A percentile compares a stretch with the other conserved stretches of the same genome.
Conservation (phyloP, 2,888 invertebrate species). For the Acrobasis suavella region DNA sequence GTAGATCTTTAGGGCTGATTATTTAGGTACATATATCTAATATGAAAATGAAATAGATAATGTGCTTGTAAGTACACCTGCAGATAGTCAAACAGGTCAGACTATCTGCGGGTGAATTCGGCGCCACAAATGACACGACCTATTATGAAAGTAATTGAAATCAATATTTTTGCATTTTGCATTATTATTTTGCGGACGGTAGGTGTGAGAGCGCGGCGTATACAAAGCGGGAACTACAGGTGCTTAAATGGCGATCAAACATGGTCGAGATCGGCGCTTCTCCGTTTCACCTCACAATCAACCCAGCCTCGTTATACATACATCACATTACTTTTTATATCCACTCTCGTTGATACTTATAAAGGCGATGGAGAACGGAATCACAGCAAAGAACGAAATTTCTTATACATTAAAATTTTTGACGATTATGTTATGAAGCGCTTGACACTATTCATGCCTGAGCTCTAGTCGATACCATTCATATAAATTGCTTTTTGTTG, state of each 20-base stretch:
- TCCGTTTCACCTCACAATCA: slow-evolving; percentile 37
- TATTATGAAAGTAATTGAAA: not conserved
- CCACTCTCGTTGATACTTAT: not conserved
- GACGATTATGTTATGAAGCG: too few species aligned
- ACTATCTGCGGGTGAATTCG: too few species aligned
- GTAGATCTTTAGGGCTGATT: too few species aligned
- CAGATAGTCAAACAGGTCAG: too few species aligned
- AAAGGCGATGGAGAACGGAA: not conserved
- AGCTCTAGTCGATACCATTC: too few species aligned
- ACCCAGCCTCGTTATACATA: slow-evolving; percentile 22
- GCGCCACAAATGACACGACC: too few species aligned
- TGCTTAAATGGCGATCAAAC: slow-evolving; percentile 72
- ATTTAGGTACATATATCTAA: too few species aligned
- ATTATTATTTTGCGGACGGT: slow-evolving; percentile 39
- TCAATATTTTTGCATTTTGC: not conserved
- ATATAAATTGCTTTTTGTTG: too few species aligned
- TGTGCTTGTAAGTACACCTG: too few species aligned
- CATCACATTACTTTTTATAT: slow-evolving; percentile 11
- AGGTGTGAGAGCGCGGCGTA: slow-evolving; percentile 49
- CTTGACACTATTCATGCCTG: too few species aligned
- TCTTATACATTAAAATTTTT: not conserved
- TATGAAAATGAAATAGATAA: too few species aligned
- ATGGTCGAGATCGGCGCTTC: slow-evolving; percentile 56
- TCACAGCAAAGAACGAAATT: not conserved
- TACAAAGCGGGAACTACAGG: slow-evolving; percentile 64